Evolutionary conservation across 1,140 invertebrate genomes (phyloP).

Genomic region (Lysiphlebus fabarum): DNA sequence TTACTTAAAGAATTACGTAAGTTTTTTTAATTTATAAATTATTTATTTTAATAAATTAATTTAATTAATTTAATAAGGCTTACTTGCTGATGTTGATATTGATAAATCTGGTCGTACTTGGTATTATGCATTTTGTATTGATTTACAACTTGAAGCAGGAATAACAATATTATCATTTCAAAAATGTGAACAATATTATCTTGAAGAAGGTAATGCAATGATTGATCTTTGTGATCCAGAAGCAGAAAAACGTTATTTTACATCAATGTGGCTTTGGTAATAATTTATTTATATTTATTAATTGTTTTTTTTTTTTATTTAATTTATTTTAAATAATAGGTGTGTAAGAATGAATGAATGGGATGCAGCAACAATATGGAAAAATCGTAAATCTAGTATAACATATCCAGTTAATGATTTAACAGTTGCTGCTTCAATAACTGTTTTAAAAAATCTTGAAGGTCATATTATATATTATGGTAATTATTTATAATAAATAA

Average conservation of each 20-base stretch:
- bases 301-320: neutral
- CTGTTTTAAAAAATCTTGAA: constrained; percentile 43
- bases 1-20: constrained; percentile 50
- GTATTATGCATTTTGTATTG: constrained; percentile 54
- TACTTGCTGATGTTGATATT: constrained; percentile 40
- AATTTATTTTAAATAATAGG: constrained; percentile 28
- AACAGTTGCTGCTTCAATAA: constrained; percentile 36
- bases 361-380: constrained; percentile 43
- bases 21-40: constrained; percentile 2
- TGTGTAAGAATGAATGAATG: constrained; percentile 44
- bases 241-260: constrained; percentile 44
- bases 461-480: constrained; percentile 45
- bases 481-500: constrained; percentile 23
- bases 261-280: constrained; percentile 51
- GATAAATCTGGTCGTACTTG: constrained; percentile 54
- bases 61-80: constrained; percentile 22
- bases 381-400: constrained; percentile 27
- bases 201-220: constrained; percentile 42
- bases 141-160: constrained; percentile 55
- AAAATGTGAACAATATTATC: constrained; percentile 47
- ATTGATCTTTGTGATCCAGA: constrained; percentile 40
- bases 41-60: constrained; percentile 14
- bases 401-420: constrained; percentile 31
- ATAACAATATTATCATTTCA: constrained; percentile 41
- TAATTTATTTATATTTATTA: constrained; percentile 17